These are phyloP conservation scores for Zhuqinia jingwanae DNA, from an alignment of 2,888 invertebrate species.

Conservation along the genomic window DNA sequence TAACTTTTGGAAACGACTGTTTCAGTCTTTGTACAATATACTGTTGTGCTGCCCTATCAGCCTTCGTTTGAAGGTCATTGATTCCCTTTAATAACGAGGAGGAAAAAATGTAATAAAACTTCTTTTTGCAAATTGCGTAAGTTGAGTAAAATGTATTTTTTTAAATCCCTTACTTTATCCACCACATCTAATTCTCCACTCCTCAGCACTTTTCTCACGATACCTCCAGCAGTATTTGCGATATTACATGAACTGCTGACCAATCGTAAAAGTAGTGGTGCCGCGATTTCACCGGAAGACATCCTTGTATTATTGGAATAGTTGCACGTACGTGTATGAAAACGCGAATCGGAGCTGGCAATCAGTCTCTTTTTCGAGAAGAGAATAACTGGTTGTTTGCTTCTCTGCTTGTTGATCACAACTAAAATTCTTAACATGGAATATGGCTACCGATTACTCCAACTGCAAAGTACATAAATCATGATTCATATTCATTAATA, in stretches of 20 bases:
- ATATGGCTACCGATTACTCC: neutral
- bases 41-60: conserved; percentile 96
- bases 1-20: conserved; percentile 90
- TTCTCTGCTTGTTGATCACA: neutral
- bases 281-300: conserved; percentile 37
- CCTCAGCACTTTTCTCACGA: conserved; percentile 94
- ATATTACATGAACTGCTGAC: conserved; percentile 90
- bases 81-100: conserved; percentile 87
- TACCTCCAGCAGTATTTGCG: conserved; percentile 91
- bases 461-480: too few species aligned
- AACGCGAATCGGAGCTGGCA: neutral
- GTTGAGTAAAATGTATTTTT: too few species aligned
- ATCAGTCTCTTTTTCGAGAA: neutral
- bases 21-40: conserved; percentile 95
- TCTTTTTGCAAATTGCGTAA: conserved; percentile 80
- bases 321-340: too few species aligned
- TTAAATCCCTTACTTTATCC: conserved; percentile 87
- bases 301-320: conserved; percentile 11
- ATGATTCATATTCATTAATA: too few species aligned
- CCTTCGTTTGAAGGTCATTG: conserved; percentile 98
- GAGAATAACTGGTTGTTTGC: neutral
- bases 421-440: conserved; percentile 32
- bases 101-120: neutral
- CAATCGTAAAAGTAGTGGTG: conserved; percentile 86
- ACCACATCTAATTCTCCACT: conserved; percentile 95